These are phyloP conservation scores for Panagrolaimus sp. DNA, from an alignment of 1,140 invertebrate species.

Conservation along the genomic window DNA sequence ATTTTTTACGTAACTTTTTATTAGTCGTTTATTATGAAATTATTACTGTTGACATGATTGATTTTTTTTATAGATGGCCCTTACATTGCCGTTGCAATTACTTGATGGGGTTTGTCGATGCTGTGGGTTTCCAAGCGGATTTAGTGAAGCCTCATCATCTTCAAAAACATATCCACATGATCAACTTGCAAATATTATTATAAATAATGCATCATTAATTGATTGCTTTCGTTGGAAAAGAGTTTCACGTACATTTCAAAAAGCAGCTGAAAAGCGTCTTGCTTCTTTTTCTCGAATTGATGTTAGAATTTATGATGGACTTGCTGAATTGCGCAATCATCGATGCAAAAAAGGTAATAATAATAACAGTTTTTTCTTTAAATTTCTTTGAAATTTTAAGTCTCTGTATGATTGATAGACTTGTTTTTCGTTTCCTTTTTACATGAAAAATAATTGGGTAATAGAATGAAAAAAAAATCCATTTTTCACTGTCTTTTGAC, in stretches of 20 bases:
- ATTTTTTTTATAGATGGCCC: slow-evolving; percentile 25
- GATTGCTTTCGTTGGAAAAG: slow-evolving; percentile 50
- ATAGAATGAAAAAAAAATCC: too few relatives aligned
- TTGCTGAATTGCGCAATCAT: slow-evolving; percentile 35
- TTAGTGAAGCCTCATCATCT: slow-evolving; percentile 21
- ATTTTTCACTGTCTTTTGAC: not conserved
- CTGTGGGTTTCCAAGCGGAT: slow-evolving; percentile 6
- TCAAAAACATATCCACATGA: slow-evolving; percentile 20
- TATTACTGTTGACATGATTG: too few relatives aligned
- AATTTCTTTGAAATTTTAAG: not conserved
- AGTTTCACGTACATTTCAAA: slow-evolving; percentile 41
- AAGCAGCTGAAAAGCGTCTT: slow-evolving; percentile 40
- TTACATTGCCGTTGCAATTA: slow-evolving; percentile 40
- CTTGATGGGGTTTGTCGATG: slow-evolving; percentile 31
- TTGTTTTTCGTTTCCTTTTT: slow-evolving; percentile 8
- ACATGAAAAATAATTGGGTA: not conserved
- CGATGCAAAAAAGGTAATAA: slow-evolving; percentile 25
- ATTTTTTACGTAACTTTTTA: too few relatives aligned
- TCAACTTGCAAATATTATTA: slow-evolving; percentile 34
- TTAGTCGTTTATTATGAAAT: too few relatives aligned
- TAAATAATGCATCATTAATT: slow-evolving; percentile 41
- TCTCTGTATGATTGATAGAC: slow-evolving; percentile 2
- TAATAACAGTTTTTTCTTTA: slow-evolving; percentile 11
- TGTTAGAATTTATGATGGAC: slow-evolving; percentile 46
- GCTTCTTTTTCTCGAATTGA: slow-evolving; percentile 43